Conservation (phyloP, 2,888 invertebrate species). For the Eupithecia dodoneata region DNA sequence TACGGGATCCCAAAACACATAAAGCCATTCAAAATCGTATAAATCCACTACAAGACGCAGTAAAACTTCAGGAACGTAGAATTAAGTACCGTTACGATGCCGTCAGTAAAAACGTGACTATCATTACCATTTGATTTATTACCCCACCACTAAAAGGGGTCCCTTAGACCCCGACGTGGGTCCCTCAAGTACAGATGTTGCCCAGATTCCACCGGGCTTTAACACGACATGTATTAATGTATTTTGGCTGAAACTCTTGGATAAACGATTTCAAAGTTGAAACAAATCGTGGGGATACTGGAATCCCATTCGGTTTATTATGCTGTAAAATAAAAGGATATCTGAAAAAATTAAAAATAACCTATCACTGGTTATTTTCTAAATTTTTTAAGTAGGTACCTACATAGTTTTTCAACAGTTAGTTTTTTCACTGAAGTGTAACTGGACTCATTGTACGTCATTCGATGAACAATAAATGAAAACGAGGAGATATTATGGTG, state of each 20-base stretch:
- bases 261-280: constrained; percentile 11
- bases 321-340: not conserved
- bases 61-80: constrained; percentile 11
- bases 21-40: constrained; percentile 3
- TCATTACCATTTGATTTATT: constrained; percentile 64
- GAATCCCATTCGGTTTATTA: not conserved
- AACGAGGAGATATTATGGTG: too few relatives aligned
- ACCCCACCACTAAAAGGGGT: constrained; percentile 55
- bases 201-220: constrained; percentile 50
- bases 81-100: constrained; percentile 37
- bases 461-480: not conserved
- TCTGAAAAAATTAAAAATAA: too few relatives aligned
- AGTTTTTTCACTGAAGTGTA: not conserved
- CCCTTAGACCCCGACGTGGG: constrained; percentile 42
- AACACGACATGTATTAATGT: constrained; percentile 61
- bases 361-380: too few relatives aligned
- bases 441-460: not conserved
- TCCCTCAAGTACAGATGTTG: constrained; percentile 56
- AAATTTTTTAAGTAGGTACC: too few relatives aligned
- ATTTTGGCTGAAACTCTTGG: constrained; percentile 45
- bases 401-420: too few relatives aligned
- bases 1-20: not conserved
- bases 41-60: constrained; percentile 7
- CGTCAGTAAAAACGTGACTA: constrained; percentile 61
- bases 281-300: constrained; percentile 7